Base-by-base conservation (phyloP, 2,113 vertebrate genomes). In the Zosterops japonicus region DNA sequence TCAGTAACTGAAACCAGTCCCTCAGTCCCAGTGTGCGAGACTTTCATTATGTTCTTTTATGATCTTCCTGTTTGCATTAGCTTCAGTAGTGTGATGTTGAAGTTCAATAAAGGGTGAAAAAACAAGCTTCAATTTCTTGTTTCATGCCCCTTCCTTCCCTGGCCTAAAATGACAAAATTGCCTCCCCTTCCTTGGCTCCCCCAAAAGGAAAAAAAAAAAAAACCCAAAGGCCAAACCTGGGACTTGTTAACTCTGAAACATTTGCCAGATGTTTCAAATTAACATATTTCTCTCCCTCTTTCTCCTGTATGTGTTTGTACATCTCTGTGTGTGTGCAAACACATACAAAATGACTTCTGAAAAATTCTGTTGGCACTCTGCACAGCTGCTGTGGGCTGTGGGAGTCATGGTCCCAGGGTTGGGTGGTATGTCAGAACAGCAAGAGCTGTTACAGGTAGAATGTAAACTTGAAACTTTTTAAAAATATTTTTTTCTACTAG, bases 201-300 rank as follows among this genome's bases (percentile, higher is more conserved):
- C 21, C 21, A 29, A 44, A 29, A 88, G 28, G 23, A 68, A 50
- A 80, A 83, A 86, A 80, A 83, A 86, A 80, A 86, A 80, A 55
- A 31, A 8, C 31, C 29, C 27, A 68, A 94, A 80, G 78, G 47
- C 82, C 60, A 52, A 86, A 69, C 84, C 67, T 50, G 11, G 44
- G 92, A 79, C 86, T 92, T 89, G 90, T 89, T 96, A 96, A 92
- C 64, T 61, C 87, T 71, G 65, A 78, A 95, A 56, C 57, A 7
- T 83, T 94, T 94, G 72, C 94, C 95, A 96, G 93, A 94, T 96
- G 92, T 95, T 97, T 97, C 77, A 68, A 89, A 91, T 97, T 93
- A 96, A 94, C 93, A 90, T 94, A 72, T 65, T 95, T 92, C 68
- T 93, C 36, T 87, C 41, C 69, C 64, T 90, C 41, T 71, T 95